Evolutionary conservation across 2,113 vertebrate genomes (phyloP), one percentile per base, ranked within the genome.

Genomic region (Galemys pyrenaicus): DNA sequence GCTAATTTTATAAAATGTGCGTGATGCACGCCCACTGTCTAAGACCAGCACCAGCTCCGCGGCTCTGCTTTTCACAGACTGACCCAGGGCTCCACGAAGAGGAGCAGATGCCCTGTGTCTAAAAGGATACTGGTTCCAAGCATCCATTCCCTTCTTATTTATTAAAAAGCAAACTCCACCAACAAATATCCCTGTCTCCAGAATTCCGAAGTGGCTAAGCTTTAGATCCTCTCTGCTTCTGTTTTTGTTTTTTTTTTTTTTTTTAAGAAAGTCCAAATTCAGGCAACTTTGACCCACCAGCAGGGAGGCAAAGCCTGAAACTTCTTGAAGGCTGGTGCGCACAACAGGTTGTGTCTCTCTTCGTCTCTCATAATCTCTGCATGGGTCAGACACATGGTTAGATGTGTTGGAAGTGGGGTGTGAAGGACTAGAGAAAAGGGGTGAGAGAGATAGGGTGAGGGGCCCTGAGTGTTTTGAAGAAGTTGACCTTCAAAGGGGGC

Each of bases 1-100:
- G 70, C 87, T 96, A 49, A 90, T 97, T 93, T 74, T 95, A 46
- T 91, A 92, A 87, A 92, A 70, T 70, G 46, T 92, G 87, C 94
- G 56, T 91, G 92, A 32, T n/a, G 9, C 41, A 24, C n/a, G 30
- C 87, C 87, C 49, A 7, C 74, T 5, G 24, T 68, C 32, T 97
- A 37, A 75, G 37, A 56, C 37, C 46, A 95, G 81, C 96, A 39
- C 75, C 91, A 39, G 39, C 70, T 89, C 94, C 73, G 46, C 46
- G 85, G 74, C 91, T 92, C 83, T 77, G n/a, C 65, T 83, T 94
- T 95, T 86, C 77, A 62, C 46, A 92, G 80, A n/a, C 75, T 39
- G 82, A 77, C 54, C 87, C 80, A 41, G 22, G 44, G 56, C 95
- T 35, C 37, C 39, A 51, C 85, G 78, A 65, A 96, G 82, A 92